Conservation (phyloP, 2,888 invertebrate species). For the Melolontha melolontha region DNA sequence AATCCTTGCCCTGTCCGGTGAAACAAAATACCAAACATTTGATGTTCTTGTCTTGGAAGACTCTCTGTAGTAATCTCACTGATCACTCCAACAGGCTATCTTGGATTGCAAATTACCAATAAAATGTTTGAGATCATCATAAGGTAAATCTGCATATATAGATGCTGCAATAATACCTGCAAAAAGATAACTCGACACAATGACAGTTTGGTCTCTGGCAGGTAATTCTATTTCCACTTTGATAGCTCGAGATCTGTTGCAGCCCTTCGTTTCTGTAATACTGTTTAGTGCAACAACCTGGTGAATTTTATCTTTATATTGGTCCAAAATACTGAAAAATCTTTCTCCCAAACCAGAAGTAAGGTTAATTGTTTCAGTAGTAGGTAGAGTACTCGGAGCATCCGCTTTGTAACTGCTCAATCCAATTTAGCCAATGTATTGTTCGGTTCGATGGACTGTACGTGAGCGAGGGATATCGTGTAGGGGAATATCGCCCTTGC, state of each 20-base stretch:
- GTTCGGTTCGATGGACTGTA: too few relatives aligned
- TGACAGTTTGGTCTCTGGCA: constrained; percentile 57
- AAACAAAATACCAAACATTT: constrained; percentile 45
- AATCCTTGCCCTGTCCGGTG: constrained; percentile 49
- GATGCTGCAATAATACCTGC: constrained; percentile 59
- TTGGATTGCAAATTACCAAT: constrained; percentile 57
- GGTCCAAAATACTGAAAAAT: too few relatives aligned
- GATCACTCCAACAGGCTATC: constrained; percentile 58
- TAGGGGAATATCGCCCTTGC: too few relatives aligned
- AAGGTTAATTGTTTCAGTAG: too few relatives aligned
- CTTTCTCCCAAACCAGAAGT: too few relatives aligned
- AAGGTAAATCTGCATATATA: constrained; percentile 53
- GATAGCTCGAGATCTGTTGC: constrained; percentile 55
- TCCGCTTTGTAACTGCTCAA: too few relatives aligned
- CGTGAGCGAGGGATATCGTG: too few relatives aligned
- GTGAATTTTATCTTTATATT: too few relatives aligned
- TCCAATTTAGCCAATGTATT: too few relatives aligned
- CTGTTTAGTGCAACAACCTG: constrained; percentile 58
- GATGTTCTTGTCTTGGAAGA: constrained; percentile 44
- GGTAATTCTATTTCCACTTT: constrained; percentile 56
- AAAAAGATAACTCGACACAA: constrained; percentile 55
- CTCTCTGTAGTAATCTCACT: constrained; percentile 54
- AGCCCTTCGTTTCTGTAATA: constrained; percentile 58
- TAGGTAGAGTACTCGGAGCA: too few relatives aligned
- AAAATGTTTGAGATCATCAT: constrained; percentile 51